Conservation (phyloP, 2,113 vertebrate genomes). For the Odontesthes bonariensis region DNA sequence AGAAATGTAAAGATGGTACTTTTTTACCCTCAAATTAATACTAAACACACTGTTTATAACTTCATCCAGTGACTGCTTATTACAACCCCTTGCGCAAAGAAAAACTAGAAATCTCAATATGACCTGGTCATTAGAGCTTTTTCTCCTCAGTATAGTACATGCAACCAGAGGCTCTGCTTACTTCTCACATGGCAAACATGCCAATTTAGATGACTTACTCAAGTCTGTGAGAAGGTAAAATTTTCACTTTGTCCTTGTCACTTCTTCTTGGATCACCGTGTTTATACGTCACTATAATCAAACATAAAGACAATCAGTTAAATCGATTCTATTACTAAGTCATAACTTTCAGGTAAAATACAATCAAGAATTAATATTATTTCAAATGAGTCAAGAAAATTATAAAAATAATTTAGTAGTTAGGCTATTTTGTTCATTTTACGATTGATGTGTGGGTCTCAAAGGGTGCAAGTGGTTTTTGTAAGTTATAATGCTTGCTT, state of each 20-base stretch:
- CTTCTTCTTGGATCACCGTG: slow-evolving; percentile 82
- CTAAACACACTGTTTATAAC: background rate
- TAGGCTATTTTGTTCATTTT: background rate
- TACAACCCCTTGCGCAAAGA: background rate
- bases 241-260: slow-evolving; percentile 70
- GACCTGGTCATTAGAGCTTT: background rate
- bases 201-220: slow-evolving; percentile 82
- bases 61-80: background rate
- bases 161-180: background rate
- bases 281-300: slow-evolving; percentile 87
- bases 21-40: no score
- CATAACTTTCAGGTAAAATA: no score
- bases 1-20: background rate
- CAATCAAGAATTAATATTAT: no score
- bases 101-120: background rate
- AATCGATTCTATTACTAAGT: background rate
- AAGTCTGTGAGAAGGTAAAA: slow-evolving; percentile 81
- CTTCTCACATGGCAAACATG: background rate
- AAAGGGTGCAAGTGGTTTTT: background rate
- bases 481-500: no score
- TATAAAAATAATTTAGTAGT: no score
- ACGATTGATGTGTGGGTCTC: background rate
- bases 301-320: background rate
- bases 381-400: no score
- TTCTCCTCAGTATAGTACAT: background rate